Base-by-base conservation (phyloP, 1,140 invertebrate genomes). In the Drosophila asahinai region DNA sequence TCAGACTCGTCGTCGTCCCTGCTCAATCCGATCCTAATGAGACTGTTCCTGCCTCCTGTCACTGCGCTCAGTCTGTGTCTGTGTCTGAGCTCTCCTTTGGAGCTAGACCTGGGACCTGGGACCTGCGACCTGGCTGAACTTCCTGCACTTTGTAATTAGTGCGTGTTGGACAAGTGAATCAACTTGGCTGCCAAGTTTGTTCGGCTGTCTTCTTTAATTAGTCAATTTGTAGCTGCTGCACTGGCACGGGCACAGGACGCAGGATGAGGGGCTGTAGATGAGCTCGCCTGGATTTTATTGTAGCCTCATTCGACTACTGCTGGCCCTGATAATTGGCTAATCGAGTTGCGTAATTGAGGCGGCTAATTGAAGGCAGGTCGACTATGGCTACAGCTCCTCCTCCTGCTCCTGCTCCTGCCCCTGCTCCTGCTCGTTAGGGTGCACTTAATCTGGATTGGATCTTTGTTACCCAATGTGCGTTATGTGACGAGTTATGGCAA, bases 81-180 rank as follows among this genome's bases (percentile, higher is more conserved):
- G 25, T 12, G 33, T 27, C 15, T 5, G 2, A 9, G 43, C 5
- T 12, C 15, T 36, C 14, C 51, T 43, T 22, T 15, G 60, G 17
- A 38, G 7, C 17, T 15, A n/a, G n/a, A 30, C 27, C 27, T 30
- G 27, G 27, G 42, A 11, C 1, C 8, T 33, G 8, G 1, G 30
- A 9, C 30, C 30, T 33, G 30, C 7, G 8, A 33, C 33, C 33
- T 36, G 33, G 33, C 27, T 33, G 64, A 55, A 57, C 67, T 71
- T 55, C 64, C 64, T 71, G 63, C 67, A 71, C 62, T 71, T 71
- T 71, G 67, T 71, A 71, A 71, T 71, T 71, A 71, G 67, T 71
- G 67, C 48, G 62, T 71, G 67, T 71, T 68, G 63, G 38, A 68
- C 63, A 71, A 67, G 67, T 67, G 67, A 71, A 71, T 71, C 67